phyloP scores from a whole-genome alignment of 2,113 vertebrate species.

The Tinamus guttatus region DNA sequence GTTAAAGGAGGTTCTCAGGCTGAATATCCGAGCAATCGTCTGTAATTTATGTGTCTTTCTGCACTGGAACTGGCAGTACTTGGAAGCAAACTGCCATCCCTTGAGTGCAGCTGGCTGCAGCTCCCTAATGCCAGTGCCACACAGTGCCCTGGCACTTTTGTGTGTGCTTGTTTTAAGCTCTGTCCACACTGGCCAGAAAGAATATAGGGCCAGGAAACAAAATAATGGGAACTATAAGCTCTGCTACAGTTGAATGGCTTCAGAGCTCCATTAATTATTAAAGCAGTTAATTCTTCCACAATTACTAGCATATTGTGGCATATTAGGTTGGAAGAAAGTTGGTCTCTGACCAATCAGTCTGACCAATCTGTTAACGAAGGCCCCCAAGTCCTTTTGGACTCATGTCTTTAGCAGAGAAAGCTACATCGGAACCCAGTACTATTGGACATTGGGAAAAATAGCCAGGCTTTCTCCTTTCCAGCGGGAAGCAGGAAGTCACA shows the following conservation, averaged over 20 bases:
- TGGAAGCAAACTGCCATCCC: background rate
- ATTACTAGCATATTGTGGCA: background rate
- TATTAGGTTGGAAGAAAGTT: constrained; percentile 9
- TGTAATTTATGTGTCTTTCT: constrained; percentile 8
- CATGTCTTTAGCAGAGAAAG: background rate
- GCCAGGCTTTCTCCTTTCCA: background rate
- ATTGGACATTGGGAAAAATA: background rate
- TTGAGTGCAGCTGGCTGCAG: background rate
- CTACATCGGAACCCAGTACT: background rate
- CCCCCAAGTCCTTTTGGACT: background rate
- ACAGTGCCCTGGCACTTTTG: background rate
- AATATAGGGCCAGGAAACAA: constrained; percentile 16
- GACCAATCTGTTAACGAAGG: background rate
- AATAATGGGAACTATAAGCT: constrained; percentile 28
- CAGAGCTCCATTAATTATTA: constrained; percentile 51
- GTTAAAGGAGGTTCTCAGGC: background rate
- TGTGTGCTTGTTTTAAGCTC: background rate
- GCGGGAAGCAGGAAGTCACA: background rate
- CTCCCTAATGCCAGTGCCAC: background rate
- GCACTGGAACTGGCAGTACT: background rate
- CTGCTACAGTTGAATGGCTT: constrained; percentile 33
- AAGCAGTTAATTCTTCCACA: constrained; percentile 46
- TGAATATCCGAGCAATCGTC: background rate
- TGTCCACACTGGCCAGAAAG: background rate
- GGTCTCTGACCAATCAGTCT: background rate